phyloP scores from a whole-genome alignment of 2,888 invertebrate species.

The Leucophenga montana region DNA sequence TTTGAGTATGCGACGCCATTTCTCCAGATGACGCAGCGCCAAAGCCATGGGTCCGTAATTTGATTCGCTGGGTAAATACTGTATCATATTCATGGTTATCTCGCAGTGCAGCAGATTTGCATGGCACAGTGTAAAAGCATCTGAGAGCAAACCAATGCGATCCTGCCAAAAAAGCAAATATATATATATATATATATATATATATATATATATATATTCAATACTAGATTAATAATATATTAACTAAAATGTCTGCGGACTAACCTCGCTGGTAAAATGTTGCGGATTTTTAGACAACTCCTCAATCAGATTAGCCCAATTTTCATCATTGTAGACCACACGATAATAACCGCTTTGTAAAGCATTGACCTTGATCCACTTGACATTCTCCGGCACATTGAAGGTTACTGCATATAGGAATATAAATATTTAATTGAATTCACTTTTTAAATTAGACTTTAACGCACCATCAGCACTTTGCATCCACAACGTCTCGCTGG shows the following conservation, averaged over 20 bases:
- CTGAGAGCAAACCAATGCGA: constrained; percentile 72
- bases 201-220: no score
- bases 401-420: constrained; percentile 62
- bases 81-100: constrained; percentile 72
- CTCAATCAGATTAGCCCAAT: constrained; percentile 71
- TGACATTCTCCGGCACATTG: constrained; percentile 69
- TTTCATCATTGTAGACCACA: constrained; percentile 71
- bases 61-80: constrained; percentile 71
- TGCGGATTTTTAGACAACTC: constrained; percentile 68
- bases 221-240: no score
- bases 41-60: constrained; percentile 72
- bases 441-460: not conserved
- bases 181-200: no score
- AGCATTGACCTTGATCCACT: constrained; percentile 73
- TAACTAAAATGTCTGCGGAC: no score
- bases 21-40: constrained; percentile 70
- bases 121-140: constrained; percentile 73
- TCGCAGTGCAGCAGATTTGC: constrained; percentile 72
- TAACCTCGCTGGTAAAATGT: constrained; percentile 68
- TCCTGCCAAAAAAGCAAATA: constrained; percentile 55
- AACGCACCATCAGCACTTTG: constrained; percentile 69
- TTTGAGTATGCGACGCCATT: constrained; percentile 73
- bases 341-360: constrained; percentile 72
- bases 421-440: not conserved
- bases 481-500: constrained; percentile 70